Conservation (phyloP, 1,140 invertebrate genomes). For the Scaptomyza montana region DNA sequence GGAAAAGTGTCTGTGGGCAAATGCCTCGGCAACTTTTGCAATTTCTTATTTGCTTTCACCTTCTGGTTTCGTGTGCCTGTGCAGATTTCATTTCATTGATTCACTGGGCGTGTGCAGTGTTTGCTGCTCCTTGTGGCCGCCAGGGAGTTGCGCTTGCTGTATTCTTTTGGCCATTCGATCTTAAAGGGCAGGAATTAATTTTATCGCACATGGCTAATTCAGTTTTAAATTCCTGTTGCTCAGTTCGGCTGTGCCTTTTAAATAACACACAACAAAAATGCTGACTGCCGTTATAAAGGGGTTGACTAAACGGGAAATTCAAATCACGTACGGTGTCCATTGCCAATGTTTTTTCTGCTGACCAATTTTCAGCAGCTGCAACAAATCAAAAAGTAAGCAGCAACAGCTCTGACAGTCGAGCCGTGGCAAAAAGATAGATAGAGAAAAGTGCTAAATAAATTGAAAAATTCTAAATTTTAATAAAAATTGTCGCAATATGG, state of each 20-base stretch:
- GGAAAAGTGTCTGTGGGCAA: conserved; percentile 4
- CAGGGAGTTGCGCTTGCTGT: not conserved
- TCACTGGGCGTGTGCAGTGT: conserved; percentile 2
- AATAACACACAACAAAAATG: conserved; percentile 22
- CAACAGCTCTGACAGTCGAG: conserved; percentile 1
- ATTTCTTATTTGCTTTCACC: conserved; percentile 51
- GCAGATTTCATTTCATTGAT: conserved; percentile 41
- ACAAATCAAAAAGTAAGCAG: conserved; percentile 73
- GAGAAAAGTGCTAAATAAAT: conserved; percentile 68
- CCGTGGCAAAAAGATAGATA: not conserved
- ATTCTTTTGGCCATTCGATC: conserved; percentile 4
- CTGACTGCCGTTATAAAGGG: not conserved
- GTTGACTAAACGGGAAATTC: conserved; percentile 37
- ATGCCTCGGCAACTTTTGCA: conserved; percentile 37
- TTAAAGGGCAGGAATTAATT: conserved; percentile 16
- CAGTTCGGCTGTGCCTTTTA: conserved; percentile 12
- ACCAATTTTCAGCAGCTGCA: conserved; percentile 75
- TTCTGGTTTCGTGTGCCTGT: conserved; percentile 38
- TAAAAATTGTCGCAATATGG: conserved; percentile 81
- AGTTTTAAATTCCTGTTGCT: conserved; percentile 51
- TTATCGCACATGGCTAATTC: conserved; percentile 55
- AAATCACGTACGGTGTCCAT: conserved; percentile 71
- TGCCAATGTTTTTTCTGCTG: conserved; percentile 64
- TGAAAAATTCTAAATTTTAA: conserved; percentile 78
- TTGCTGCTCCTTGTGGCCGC: conserved; percentile 12